These are phyloP conservation scores for Vicugna pacos DNA, from an alignment of 2,113 vertebrate genomes.

Conservation along the genomic window DNA sequence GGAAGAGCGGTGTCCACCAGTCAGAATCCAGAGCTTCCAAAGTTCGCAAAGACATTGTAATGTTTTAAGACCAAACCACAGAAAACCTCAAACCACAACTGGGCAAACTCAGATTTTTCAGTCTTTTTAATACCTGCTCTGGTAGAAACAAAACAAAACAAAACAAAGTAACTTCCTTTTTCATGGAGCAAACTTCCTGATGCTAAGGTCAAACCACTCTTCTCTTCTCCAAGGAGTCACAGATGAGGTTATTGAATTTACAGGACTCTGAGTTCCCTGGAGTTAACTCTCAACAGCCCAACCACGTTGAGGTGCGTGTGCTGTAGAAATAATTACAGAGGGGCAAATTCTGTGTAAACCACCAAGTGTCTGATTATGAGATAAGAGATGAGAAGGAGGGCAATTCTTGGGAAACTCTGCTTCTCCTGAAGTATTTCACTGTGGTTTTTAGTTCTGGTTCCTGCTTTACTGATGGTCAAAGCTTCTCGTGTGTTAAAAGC, in stretches of 20 bases:
- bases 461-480: background rate
- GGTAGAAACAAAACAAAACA: background rate
- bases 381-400: too few species aligned
- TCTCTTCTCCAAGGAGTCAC: background rate
- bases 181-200: background rate
- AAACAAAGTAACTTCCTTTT: background rate
- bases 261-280: background rate
- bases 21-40: background rate
- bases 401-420: background rate
- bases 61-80: background rate
- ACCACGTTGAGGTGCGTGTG: background rate
- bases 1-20: fast-evolving
- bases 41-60: background rate
- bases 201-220: background rate
- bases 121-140: background rate
- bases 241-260: background rate
- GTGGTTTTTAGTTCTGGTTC: background rate
- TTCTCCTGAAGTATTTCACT: background rate
- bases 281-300: background rate
- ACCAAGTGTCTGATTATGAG: fast-evolving
- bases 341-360: background rate
- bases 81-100: background rate
- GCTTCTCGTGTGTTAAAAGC: background rate
- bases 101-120: background rate
- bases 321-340: background rate